Evolutionary conservation across 2,797 vertebrate genomes (phyloP).

Genomic region (Synaphobranchus kaupii): DNA sequence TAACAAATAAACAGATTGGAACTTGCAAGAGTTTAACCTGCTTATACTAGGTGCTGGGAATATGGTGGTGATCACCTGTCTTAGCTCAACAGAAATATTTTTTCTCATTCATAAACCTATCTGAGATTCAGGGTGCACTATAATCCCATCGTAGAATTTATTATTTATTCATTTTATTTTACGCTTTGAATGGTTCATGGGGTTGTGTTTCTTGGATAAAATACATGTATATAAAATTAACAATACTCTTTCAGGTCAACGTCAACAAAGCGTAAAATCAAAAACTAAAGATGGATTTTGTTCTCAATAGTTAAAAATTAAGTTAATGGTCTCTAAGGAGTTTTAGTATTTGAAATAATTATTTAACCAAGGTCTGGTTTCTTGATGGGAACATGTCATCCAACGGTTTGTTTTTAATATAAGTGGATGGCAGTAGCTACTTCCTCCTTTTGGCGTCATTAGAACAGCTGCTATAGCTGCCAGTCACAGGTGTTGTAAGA

Average conservation of each 20-base stretch:
- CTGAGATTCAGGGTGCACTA: neutral
- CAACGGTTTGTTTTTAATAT: neutral
- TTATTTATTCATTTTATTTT: neutral
- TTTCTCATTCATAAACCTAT: neutral
- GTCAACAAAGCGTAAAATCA: too few relatives aligned
- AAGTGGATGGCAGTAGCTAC: too few relatives aligned
- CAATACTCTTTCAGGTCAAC: too few relatives aligned
- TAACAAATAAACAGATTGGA: neutral
- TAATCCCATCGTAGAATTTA: neutral
- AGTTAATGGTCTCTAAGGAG: too few relatives aligned
- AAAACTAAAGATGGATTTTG: too few relatives aligned
- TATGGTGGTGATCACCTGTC: neutral
- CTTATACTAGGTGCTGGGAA: neutral
- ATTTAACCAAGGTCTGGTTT: neutral
- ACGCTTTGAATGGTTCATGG: too few relatives aligned
- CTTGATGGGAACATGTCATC: neutral
- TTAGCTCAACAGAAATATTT: neutral
- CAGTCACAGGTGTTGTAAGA: conserved; percentile 18
- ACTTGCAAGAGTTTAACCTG: neutral
- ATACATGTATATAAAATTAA: too few relatives aligned
- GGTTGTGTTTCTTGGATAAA: too few relatives aligned
- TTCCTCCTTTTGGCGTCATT: conserved; percentile 35
- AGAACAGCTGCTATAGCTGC: neutral
- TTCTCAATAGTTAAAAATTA: too few relatives aligned
- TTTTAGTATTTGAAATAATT: neutral